Percentiles rank a stretch among this genome's conserved stretches.
phyloP scores from a whole-genome alignment of 1,140 invertebrate species.

The Harlomillsia oculata region DNA sequence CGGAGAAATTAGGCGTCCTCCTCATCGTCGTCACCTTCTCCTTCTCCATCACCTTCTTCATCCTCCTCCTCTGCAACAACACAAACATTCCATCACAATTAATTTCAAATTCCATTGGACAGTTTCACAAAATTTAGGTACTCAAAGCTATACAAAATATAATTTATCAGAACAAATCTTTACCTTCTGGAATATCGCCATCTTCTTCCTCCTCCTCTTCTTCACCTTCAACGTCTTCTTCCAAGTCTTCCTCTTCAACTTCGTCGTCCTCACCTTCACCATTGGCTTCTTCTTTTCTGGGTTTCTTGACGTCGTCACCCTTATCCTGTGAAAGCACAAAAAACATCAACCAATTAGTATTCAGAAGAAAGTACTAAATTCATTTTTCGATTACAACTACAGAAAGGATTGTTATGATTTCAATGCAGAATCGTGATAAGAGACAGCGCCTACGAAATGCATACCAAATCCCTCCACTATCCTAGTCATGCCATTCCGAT shows the following conservation, averaged over 20 bases:
- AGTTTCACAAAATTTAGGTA: no score
- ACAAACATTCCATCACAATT: not conserved
- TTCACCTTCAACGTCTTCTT: conserved; percentile 35
- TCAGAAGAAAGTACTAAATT: no score
- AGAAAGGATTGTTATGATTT: no score
- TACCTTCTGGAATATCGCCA: conserved; percentile 35
- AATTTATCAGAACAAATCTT: not conserved
- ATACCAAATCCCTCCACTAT: no score
- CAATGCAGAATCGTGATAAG: no score
- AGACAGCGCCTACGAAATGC: no score
- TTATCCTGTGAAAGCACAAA: conserved; percentile 25
- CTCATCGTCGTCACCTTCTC: conserved; percentile 31
- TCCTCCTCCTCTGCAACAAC: conserved; percentile 33
- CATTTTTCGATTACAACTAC: no score
- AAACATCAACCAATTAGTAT: no score
- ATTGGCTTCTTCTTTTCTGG: conserved; percentile 36
- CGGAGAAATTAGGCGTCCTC: conserved; percentile 30
- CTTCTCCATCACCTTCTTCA: conserved; percentile 26
- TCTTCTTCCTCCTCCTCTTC: conserved; percentile 38
- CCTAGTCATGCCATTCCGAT: no score
- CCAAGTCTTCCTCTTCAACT: no score
- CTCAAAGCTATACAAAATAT: no score
- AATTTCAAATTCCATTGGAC: not conserved
- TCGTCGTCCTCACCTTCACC: conserved; percentile 36
- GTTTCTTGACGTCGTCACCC: conserved; percentile 35